Conservation (phyloP, 2,888 invertebrate genomes). For the Brachyptera risi region DNA sequence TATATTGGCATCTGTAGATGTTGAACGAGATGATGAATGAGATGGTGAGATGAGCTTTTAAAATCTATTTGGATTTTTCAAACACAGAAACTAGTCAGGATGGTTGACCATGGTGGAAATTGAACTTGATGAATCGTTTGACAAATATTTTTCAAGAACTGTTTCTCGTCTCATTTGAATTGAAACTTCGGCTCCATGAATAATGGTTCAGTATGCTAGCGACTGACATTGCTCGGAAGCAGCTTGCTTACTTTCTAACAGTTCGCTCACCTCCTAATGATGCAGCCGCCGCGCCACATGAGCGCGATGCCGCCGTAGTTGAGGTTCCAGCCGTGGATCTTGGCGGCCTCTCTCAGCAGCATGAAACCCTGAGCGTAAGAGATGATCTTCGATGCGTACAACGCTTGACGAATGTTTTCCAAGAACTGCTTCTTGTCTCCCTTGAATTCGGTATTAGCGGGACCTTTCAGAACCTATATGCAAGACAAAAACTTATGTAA, state of each 20-base stretch:
- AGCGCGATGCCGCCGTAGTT: slow-evolving; percentile 97
- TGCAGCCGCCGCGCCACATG: slow-evolving; percentile 99
- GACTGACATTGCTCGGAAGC: neutral
- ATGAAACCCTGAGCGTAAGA: slow-evolving; percentile 99
- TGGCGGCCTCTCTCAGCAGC: slow-evolving; percentile 89
- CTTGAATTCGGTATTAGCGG: slow-evolving; percentile 54
- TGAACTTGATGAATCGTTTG: no score
- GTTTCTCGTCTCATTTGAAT: slow-evolving; percentile 62
- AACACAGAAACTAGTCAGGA: no score
- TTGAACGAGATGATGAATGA: no score
- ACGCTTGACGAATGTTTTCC: slow-evolving; percentile 79
- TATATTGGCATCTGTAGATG: no score
- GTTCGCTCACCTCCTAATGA: slow-evolving; percentile 72
- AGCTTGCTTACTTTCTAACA: neutral
- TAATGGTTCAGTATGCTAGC: neutral
- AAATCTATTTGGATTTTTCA: no score
- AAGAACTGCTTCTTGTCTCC: slow-evolving; percentile 77
- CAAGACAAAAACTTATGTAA: no score
- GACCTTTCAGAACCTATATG: slow-evolving; percentile 60
- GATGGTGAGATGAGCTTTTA: no score
- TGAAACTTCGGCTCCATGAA: neutral
- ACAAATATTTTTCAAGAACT: slow-evolving; percentile 79
- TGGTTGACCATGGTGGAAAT: no score
- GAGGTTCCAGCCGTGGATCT: slow-evolving; percentile 86
- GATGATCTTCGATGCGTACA: slow-evolving; percentile 97